Evolutionary conservation across 2,113 vertebrate genomes (phyloP), one percentile per base, ranked within the genome.

Genomic region (Platichthys flesus): DNA sequence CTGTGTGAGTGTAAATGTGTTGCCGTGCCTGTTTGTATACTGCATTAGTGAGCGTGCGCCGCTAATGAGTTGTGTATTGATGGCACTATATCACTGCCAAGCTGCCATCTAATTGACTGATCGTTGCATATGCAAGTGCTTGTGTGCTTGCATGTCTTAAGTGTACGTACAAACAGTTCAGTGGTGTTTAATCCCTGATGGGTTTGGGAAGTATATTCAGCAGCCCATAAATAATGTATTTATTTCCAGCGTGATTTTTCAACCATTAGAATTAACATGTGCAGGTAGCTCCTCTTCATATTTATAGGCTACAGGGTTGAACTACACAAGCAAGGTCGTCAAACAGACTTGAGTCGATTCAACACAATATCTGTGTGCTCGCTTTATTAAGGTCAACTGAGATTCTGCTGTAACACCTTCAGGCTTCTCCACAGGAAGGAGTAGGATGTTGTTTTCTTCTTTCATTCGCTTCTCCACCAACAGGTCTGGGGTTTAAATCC

Each of bases 31-130:
- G 47, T 51, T 51, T 51, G 47, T 51, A 12, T 45, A 42, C 52
- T 63, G 55, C 62, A 13, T 69, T 13, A 56, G 54, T 51, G 54
- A 28, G 70, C 58, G 40, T 77, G 69, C 57, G 51, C 60, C 65
- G 71, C 81, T 88, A 83, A 85, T 81, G 79, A 63, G 55, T 54
- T 82, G 45, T 67, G 37, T 49, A 67, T 83, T 79, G 67, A 80
- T 24, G 58, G 5, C 28, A 13, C 37, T 81, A 51, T 74, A 78
- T 85, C 81, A 76, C 56, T 67, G 82, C 52, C 79, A 62, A 37
- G 66, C 47, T 56, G 61, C 57, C 56, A 52, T 71, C 64, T 52
- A 18, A 60, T 59, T 81, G 31, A 70, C 65, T 79, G 87, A 85
- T 86, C 14, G 58, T 58, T 58, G 71, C 54, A 20, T 59, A 45